Conservation (phyloP, 2,888 invertebrate species). For the Cremastinae sp. region DNA sequence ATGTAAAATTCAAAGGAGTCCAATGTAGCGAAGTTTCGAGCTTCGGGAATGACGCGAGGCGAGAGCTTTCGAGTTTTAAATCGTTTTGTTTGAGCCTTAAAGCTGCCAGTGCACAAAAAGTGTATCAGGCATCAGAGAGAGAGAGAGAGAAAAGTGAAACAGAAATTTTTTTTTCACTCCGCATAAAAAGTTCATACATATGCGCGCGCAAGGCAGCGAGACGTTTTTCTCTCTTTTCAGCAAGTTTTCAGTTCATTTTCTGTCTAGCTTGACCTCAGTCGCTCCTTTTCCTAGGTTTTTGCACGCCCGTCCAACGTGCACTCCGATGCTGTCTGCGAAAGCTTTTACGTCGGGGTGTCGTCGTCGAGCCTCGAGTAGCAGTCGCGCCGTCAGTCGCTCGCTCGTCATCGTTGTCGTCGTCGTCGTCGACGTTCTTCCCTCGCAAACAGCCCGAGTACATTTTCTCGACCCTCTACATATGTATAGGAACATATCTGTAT, state of each 20-base stretch:
- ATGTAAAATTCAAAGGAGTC: neutral
- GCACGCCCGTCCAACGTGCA: slow-evolving; percentile 33
- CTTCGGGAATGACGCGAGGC: neutral
- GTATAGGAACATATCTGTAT: neutral
- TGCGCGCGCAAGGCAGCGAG: neutral
- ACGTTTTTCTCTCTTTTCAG: slow-evolving; percentile 4
- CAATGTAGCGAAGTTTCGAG: slow-evolving; percentile 1
- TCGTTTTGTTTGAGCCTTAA: slow-evolving; percentile 25
- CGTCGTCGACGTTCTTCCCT: slow-evolving; percentile 19
- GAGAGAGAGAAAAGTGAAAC: no score
- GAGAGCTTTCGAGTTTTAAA: slow-evolving; percentile 2
- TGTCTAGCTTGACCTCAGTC: slow-evolving; percentile 38
- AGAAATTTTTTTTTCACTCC: no score
- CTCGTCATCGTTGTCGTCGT: slow-evolving; percentile 36
- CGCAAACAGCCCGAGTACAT: neutral
- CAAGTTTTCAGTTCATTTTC: slow-evolving; percentile 34
- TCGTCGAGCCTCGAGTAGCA: slow-evolving; percentile 46
- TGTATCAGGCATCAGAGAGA: neutral
- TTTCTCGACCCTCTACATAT: neutral
- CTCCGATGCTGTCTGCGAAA: slow-evolving; percentile 53
- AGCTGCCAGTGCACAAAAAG: neutral
- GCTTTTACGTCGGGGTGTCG: slow-evolving; percentile 57
- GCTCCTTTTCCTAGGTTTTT: slow-evolving; percentile 19
- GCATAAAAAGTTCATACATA: neutral
- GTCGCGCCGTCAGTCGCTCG: slow-evolving; percentile 40